A percentile compares a stretch with the other conserved stretches of the same genome.
Evolutionary conservation across 2,113 vertebrate genomes (phyloP).

Genomic region (Cyanoliseus patagonus): DNA sequence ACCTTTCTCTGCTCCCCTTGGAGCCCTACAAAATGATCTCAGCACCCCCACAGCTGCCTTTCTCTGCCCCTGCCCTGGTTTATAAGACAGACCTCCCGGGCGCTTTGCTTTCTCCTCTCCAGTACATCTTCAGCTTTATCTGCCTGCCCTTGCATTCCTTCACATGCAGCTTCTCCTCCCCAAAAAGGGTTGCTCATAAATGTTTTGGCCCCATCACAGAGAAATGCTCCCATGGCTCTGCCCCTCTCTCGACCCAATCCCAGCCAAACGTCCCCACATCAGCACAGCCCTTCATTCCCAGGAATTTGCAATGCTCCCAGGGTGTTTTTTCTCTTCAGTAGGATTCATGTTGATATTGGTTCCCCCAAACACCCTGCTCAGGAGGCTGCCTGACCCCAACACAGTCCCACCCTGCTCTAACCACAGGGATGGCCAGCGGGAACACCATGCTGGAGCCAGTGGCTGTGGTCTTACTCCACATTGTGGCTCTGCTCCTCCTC

Average conservation of each 20-base stretch:
- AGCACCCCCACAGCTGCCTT: fast-evolving
- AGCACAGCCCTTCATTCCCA: not conserved
- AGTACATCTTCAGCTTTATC: not conserved
- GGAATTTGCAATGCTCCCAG: not conserved
- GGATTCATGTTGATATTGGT: fast-evolving
- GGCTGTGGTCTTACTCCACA: not conserved
- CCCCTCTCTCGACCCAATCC: not conserved
- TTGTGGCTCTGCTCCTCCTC: conserved; percentile 3
- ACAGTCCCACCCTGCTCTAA: not conserved
- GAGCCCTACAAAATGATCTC: not conserved
- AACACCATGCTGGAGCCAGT: not conserved
- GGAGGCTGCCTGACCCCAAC: not conserved
- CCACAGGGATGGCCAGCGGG: not conserved
- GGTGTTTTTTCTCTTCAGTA: fast-evolving
- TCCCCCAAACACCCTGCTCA: not conserved
- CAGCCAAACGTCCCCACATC: not conserved
- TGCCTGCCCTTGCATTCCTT: fast-evolving
- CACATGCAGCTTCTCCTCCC: not conserved
- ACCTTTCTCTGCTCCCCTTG: not conserved
- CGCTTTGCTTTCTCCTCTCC: not conserved
- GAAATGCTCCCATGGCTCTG: fast-evolving
- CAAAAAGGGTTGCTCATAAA: not conserved
- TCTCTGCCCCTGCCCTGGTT: not conserved
- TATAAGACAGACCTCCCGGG: fast-evolving
- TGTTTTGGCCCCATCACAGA: fast-evolving